These are phyloP conservation scores for Psephotus haematonotus DNA, from an alignment of 2,113 vertebrate genomes.

Conservation along the genomic window DNA sequence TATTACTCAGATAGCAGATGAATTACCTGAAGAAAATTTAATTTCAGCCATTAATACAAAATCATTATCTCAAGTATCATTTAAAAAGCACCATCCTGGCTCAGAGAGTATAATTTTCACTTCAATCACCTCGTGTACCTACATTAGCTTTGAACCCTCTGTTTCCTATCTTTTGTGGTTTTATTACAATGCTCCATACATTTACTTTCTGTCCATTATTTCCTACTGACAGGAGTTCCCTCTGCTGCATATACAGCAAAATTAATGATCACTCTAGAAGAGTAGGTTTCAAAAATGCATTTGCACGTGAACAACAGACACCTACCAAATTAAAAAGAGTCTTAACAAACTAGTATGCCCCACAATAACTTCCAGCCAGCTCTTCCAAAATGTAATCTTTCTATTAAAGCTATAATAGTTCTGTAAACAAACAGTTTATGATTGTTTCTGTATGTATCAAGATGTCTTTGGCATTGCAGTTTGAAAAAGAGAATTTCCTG, in stretches of 20 bases:
- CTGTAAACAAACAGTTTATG: slow-evolving; percentile 21
- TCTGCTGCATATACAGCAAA: neutral
- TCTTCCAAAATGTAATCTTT: neutral
- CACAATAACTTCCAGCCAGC: neutral
- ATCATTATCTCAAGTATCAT: neutral
- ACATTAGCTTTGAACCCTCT: neutral
- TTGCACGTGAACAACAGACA: neutral
- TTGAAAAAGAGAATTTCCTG: slow-evolving; percentile 31
- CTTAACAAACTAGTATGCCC: neutral
- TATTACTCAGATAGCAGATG: neutral
- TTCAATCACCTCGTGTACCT: neutral
- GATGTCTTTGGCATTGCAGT: neutral
- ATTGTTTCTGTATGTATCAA: neutral
- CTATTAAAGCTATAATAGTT: neutral
- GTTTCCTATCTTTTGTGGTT: neutral
- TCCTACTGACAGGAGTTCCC: neutral
- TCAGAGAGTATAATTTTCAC: neutral
- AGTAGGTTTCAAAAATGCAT: neutral
- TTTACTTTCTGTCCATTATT: neutral
- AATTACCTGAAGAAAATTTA: neutral
- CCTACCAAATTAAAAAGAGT: neutral
- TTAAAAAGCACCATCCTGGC: neutral
- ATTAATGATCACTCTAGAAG: neutral
- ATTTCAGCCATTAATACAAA: neutral
- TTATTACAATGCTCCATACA: neutral